Evolutionary conservation across 2,113 vertebrate species (phyloP).

Genomic region (Pelecanus crispus): DNA sequence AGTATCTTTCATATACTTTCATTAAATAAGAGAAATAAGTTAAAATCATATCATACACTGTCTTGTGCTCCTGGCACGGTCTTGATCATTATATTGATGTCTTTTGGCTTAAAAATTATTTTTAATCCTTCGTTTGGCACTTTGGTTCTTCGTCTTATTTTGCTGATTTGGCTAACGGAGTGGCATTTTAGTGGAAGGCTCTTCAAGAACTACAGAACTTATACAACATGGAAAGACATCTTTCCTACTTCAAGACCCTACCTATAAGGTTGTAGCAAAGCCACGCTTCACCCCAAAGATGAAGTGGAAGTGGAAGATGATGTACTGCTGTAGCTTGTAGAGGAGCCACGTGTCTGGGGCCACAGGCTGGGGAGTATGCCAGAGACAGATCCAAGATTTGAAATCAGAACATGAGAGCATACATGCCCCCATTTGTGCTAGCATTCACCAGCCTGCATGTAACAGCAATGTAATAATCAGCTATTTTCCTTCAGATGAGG

Average conservation of each 20-base stretch:
- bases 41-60: neutral
- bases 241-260: neutral
- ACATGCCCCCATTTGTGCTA: neutral
- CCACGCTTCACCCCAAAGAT: neutral
- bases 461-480: neutral
- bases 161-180: neutral
- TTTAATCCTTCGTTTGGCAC: neutral
- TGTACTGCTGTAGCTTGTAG: neutral
- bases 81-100: neutral
- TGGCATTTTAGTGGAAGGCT: neutral
- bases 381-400: neutral
- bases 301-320: neutral
- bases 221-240: neutral
- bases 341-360: neutral
- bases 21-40: neutral
- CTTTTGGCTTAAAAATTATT: neutral
- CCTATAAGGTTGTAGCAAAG: neutral
- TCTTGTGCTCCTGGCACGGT: neutral
- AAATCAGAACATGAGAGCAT: neutral
- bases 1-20: neutral
- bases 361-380: neutral
- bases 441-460: neutral
- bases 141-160: neutral
- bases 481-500: neutral
- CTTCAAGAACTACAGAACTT: neutral